Base-by-base conservation (phyloP, 1,140 invertebrate species). In the Trachymyrmex septentrionalis region DNA sequence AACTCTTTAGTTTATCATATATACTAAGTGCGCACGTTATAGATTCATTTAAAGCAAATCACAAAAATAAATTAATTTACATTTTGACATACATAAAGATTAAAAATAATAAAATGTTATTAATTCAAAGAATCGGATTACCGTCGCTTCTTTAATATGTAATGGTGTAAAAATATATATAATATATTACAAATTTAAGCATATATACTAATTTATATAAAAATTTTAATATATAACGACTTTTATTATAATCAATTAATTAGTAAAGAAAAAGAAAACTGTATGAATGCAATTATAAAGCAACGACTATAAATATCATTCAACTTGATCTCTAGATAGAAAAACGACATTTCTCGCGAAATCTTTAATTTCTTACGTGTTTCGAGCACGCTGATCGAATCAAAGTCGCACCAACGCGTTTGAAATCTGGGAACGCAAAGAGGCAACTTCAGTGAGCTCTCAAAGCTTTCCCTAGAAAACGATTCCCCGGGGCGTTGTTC, bases 401-500 rank as follows among this genome's bases (percentile, higher is more conserved):
- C 69, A 84, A 50, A 75, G 38, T 72, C 55, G 27, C 24, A 16
- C 30, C 64, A 30, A 44, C 77, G 80, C 24, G 69, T 19, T 38
- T 50, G 44, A 81, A 63, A 89, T 87, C 61, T 55, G 10, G 19
- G 44, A n/a, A 24, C 27, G 69, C 44, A 44, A 14, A 75, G 59
- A 57, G 27, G 53, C 53, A 50, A 59, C 73, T 67, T 71, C 7
- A 30, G 73, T 67, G 38, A 57, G 67, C 67, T 86, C 57, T 86
- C 64, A 16, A 55, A 80, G 80, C 81, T 76, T 71, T 73, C 86
- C 44, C 69, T 89, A 76, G 76, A 57, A 89, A 85, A 91, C 89
- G 87, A 91, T 92, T 92, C 92, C 91, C 91, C 30, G 27, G 71
- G 89, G 90, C 66, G 85, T 80, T 87, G 86, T 92, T 89, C 90